Percentiles rank a stretch among this genome's conserved stretches.
Evolutionary conservation across 2,113 vertebrate species (phyloP).

Genomic region (Cyanoderma ruficeps): DNA sequence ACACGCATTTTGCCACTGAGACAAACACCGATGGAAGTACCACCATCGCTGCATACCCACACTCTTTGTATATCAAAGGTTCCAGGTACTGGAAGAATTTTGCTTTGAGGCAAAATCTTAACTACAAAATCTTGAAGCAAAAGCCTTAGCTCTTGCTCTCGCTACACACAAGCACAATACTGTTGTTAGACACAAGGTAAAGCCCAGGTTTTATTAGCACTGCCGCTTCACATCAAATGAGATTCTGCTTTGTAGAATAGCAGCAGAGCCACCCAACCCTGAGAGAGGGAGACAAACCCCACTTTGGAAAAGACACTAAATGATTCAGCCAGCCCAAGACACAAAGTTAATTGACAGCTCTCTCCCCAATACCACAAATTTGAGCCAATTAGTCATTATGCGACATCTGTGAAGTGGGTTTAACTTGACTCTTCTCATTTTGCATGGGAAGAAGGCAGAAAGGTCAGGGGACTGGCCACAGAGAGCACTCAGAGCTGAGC

Average conservation of each 20-base stretch:
- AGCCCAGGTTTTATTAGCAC: neutral
- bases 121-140: neutral
- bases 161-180: fast-evolving
- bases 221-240: neutral
- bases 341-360: neutral
- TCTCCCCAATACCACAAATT: neutral
- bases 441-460: slow-evolving; percentile 38
- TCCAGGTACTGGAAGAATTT: neutral
- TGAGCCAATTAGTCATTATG: slow-evolving; percentile 44
- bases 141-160: neutral
- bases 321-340: neutral
- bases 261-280: neutral
- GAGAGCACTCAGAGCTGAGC: slow-evolving; percentile 36
- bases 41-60: neutral
- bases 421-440: slow-evolving; percentile 10
- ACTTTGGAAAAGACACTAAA: neutral
- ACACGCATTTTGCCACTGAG: neutral
- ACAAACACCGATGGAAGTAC: fast-evolving
- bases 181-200: neutral
- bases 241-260: neutral
- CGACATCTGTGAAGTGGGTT: slow-evolving; percentile 21
- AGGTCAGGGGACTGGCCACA: slow-evolving; percentile 38
- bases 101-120: neutral
- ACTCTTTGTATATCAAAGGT: neutral
- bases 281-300: neutral